Percentiles rank a stretch among this genome's conserved stretches.
Evolutionary conservation across 2,888 invertebrate genomes (phyloP).

Genomic region (Coecobrya sp.): DNA sequence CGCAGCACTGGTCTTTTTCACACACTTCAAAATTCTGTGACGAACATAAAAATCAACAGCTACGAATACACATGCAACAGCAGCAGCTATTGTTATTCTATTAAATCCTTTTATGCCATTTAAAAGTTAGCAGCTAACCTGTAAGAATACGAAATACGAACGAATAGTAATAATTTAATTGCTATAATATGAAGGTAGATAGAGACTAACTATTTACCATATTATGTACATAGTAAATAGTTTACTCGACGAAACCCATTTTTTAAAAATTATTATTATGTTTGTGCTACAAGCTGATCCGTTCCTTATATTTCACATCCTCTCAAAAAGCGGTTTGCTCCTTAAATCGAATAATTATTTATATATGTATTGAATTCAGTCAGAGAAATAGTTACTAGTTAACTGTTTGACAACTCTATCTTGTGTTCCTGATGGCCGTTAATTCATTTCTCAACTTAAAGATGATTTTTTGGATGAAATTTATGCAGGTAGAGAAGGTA

Average conservation of each 20-base stretch:
- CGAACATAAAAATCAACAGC: constrained; percentile 37
- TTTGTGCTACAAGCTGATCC: constrained; percentile 68
- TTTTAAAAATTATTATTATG: constrained; percentile 72
- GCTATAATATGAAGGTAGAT: constrained; percentile 40
- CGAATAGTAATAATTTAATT: constrained; percentile 48
- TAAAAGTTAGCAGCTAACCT: constrained; percentile 10
- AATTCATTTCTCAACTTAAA: constrained; percentile 69
- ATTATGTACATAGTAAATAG: constrained; percentile 37
- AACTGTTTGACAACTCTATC: constrained; percentile 51
- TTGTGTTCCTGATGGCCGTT: constrained; percentile 66
- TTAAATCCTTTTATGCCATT: neutral
- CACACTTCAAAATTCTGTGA: constrained; percentile 49
- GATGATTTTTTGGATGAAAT: constrained; percentile 58
- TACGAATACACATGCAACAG: constrained; percentile 25
- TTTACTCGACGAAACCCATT: constrained; percentile 51
- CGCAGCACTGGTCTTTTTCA: constrained; percentile 63
- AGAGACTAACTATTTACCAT: constrained; percentile 2
- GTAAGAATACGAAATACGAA: constrained; percentile 53
- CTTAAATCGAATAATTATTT: constrained; percentile 30
- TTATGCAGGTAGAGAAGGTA: constrained; percentile 63
- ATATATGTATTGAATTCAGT: constrained; percentile 75
- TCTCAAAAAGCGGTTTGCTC: constrained; percentile 9
- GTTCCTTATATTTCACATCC: constrained; percentile 41
- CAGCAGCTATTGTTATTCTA: neutral
- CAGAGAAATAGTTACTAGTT: constrained; percentile 72